phyloP scores from a whole-genome alignment of 2,113 vertebrate genomes.

The Erythrolamprus reginae region DNA sequence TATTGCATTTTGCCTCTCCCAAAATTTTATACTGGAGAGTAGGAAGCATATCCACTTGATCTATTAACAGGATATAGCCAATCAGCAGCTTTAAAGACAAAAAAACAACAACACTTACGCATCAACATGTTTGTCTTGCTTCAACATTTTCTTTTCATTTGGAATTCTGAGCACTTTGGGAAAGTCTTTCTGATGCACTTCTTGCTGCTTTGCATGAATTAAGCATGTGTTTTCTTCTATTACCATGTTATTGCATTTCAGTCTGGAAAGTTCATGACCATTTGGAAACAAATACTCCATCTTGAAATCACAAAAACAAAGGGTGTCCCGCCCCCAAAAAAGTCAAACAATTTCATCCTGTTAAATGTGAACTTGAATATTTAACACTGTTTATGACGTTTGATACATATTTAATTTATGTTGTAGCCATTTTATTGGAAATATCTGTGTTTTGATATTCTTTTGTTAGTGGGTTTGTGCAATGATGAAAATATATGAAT shows the following conservation, averaged over 20 bases:
- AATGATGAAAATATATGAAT: neutral
- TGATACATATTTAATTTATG: neutral
- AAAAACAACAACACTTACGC: constrained; percentile 17
- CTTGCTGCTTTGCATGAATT: neutral
- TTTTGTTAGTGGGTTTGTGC: neutral
- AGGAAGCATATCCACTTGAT: neutral
- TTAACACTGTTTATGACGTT: neutral
- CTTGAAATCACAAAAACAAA: constrained; percentile 3
- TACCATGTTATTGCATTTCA: neutral
- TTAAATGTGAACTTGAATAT: neutral
- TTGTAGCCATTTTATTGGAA: neutral
- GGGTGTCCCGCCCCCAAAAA: neutral
- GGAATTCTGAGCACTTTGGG: neutral
- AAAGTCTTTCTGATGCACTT: neutral
- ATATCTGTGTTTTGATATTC: neutral
- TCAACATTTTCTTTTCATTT: neutral
- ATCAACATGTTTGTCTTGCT: constrained; percentile 3
- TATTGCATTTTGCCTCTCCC: neutral
- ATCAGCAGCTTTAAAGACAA: constrained; percentile 14
- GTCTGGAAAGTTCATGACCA: neutral
- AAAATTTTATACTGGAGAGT: neutral
- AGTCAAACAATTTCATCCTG: neutral
- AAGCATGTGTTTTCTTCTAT: neutral
- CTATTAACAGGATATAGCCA: neutral
- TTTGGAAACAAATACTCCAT: constrained; percentile 22